Evolutionary conservation across 2,888 invertebrate species (phyloP), one percentile per base, ranked within the genome.

Genomic region (Oxycera nigricornis): DNA sequence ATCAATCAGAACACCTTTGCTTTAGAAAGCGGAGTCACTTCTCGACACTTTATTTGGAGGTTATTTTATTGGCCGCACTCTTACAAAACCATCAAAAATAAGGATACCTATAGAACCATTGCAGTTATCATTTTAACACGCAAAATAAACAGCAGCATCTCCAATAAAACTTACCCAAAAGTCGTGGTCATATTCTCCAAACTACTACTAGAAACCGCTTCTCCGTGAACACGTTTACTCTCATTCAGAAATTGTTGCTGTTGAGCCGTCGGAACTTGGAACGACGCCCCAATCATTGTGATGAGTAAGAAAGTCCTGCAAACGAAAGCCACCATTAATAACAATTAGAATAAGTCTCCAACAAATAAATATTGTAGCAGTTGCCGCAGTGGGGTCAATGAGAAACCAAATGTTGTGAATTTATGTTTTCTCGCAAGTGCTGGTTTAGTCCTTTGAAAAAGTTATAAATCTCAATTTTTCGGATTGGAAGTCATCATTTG

Each of bases 241-340:
- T 20, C 24, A 3, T 2, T 14, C 31, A 20, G n/a, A 52, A 22
- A 26, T 24, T 41, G 65, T 31, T 50, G 46, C 17, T 28, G 46
- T 17, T 68, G 67, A 68, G 31, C 20, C 46, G 70, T 55, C n/a
- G 70, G 70, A 14, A 41, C 70, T 70, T 52, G 28, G 20, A 30
- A 22, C 2, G 70, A 70, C 35, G 52, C 26, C 4, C 20, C 20
- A 3, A 55, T 55, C 22, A 35, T 55, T 11, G 14, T 31, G n/a
- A 55, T 20, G 11, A 70, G 31, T 9, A 52, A 11, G 2, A 52
- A 70, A 30, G 31, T 35, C 17, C 70, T 70, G 24, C 11, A 70
- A 70, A 35, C 2, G 39, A 55, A 70, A 31, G 6, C 2, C 31
- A 22, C 35, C 52, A 68, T 70, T 24, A 70, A 70, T 70, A 31